Conservation (phyloP, 2,113 vertebrate genomes). For the Aviceda subcristata region DNA sequence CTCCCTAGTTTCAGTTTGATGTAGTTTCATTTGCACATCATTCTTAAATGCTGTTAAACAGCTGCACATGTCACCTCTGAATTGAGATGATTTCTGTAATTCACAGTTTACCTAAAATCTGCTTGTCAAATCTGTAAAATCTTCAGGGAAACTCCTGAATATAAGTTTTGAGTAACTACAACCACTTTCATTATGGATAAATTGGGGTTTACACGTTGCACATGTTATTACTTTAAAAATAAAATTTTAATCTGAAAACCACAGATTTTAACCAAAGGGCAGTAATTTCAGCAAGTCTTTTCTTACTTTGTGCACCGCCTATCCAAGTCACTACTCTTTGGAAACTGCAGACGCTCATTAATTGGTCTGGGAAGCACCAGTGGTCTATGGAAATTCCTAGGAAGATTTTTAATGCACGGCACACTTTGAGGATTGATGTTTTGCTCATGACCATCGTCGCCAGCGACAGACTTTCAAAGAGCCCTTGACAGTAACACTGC, state of each 20-base stretch:
- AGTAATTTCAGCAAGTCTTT: neutral
- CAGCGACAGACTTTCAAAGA: neutral
- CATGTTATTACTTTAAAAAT: neutral
- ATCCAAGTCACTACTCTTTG: neutral
- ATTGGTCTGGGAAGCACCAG: neutral
- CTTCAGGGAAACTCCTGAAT: neutral
- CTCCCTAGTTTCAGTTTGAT: neutral
- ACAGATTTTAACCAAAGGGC: neutral
- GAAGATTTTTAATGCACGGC: neutral
- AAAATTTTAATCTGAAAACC: neutral
- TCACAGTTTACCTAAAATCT: neutral
- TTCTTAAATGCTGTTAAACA: neutral
- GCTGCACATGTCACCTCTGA: neutral
- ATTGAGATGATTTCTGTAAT: neutral
- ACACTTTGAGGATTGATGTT: neutral
- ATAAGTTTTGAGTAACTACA: neutral
- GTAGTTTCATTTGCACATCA: neutral
- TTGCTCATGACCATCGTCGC: neutral
- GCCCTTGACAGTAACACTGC: neutral
- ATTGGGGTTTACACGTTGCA: neutral
- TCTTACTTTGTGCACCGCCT: accelerated
- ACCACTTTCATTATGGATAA: neutral
- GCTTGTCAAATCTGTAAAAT: neutral
- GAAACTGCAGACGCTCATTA: neutral
- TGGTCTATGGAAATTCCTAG: neutral